Evolutionary conservation across 2,113 vertebrate genomes (phyloP), one percentile per base, ranked within the genome.

Genomic region (Nothoprocta pentlandii): DNA sequence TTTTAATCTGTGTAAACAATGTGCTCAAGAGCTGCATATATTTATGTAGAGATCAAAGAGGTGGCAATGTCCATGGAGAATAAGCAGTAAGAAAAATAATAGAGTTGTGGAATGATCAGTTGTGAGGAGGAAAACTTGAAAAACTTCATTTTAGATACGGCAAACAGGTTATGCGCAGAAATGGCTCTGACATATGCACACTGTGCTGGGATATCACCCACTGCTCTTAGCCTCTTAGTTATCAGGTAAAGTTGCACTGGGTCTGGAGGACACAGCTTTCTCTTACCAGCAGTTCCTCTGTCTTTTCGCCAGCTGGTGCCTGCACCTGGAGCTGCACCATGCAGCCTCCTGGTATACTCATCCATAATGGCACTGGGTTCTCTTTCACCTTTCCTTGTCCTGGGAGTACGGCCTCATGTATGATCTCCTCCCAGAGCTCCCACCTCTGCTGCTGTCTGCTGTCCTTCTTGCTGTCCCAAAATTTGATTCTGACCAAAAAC

Each of bases 61-160:
- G 90, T 94, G 67, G 75, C 80, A 94, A 85, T 0, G 54, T 91
- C 90, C 74, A 64, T 23, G 78, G 88, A 96, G 86, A 93, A 93
- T 83, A 82, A 96, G 92, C 92, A 76, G 96, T 80, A 89, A 91
- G 87, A 95, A 89, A 91, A 95, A 85, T 84, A 90, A 81, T 93
- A 86, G 42, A 84, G 96, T 94, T 42, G 70, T 87, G 94, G 94
- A 96, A 85, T 91, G 95, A 92, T 94, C 92, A 71, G 91, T 95
- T 97, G 95, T 89, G 89, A 96, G 95, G 97, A 96, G 91, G 95
- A 97, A 97, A 97, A 96, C 92, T 97, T 89, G 56, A 95, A 97
- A 97, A 97, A 96, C 95, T 95, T 76, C 17, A 56, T 84, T 90
- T 90, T 79, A 76, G 90, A 71, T 85, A 89, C 8, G 66, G 85